phyloP scores from a whole-genome alignment of 1,140 invertebrate species.

The Procambarus virginalis region DNA sequence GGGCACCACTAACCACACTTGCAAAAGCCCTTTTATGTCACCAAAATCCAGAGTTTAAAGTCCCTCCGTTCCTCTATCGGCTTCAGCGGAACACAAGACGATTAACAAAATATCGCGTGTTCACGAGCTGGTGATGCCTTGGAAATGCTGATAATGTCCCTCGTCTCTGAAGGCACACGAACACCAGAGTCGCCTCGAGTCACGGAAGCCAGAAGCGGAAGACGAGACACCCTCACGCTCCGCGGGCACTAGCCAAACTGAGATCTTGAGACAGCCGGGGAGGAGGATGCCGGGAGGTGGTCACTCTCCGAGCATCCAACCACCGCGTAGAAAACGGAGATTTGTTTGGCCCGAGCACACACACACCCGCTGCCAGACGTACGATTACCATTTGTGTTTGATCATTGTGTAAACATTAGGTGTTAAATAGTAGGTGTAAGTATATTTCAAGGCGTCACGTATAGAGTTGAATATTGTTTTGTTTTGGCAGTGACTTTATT shows the following conservation, averaged over 20 bases:
- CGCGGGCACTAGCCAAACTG: conserved; percentile 15
- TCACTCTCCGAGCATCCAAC: conserved; percentile 36
- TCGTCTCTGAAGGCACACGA: no score
- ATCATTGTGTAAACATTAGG: background rate
- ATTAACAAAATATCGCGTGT: no score
- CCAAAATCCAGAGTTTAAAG: no score
- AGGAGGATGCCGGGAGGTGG: conserved; percentile 33
- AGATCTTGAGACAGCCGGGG: conserved; percentile 5
- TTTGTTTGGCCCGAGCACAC: background rate
- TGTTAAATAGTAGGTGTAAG: background rate
- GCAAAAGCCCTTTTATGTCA: no score
- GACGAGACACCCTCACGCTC: background rate
- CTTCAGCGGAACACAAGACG: no score
- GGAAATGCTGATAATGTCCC: no score
- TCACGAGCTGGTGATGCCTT: no score
- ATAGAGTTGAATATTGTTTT: no score
- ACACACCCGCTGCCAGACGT: conserved; percentile 34
- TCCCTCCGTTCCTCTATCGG: no score
- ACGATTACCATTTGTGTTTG: background rate
- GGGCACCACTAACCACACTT: no score
- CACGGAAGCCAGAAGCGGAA: background rate
- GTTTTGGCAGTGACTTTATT: no score
- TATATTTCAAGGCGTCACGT: no score
- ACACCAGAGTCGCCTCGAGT: background rate
- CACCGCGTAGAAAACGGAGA: conserved; percentile 37